A percentile compares a stretch with the other conserved stretches of the same genome.
These are phyloP conservation scores for Drosophila ambigua DNA, from an alignment of 1,140 invertebrate genomes.

Conservation along the genomic window DNA sequence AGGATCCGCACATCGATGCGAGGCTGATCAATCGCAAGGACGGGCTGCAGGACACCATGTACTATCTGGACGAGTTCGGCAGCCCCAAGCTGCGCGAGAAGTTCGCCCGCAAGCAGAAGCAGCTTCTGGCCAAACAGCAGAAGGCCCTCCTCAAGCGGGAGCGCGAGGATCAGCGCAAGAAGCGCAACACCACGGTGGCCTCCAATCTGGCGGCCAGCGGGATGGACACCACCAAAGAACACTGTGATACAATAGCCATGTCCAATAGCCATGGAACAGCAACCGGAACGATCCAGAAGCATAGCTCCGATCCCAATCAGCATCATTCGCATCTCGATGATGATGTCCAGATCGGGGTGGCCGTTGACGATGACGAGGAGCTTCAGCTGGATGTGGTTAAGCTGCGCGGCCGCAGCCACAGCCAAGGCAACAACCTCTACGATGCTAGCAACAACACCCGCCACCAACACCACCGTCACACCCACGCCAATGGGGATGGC, in stretches of 20 bases:
- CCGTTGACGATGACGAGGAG: slow-evolving; percentile 15
- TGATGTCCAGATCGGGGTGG: slow-evolving; percentile 23
- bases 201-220: slow-evolving; percentile 71
- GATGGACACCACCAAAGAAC: slow-evolving; percentile 63
- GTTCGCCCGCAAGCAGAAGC: slow-evolving; percentile 77
- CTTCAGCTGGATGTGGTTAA: slow-evolving; percentile 35
- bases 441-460: slow-evolving; percentile 39
- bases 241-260: slow-evolving; percentile 50
- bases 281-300: slow-evolving; percentile 28
- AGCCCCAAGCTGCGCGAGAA: slow-evolving; percentile 82
- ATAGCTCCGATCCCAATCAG: slow-evolving; percentile 16
- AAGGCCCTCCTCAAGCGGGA: slow-evolving; percentile 62
- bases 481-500: slow-evolving; percentile 21
- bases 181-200: slow-evolving; percentile 75
- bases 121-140: slow-evolving; percentile 66
- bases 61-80: slow-evolving; percentile 83
- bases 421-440: slow-evolving; percentile 70
- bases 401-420: slow-evolving; percentile 63
- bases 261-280: slow-evolving; percentile 8
- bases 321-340: slow-evolving; percentile 10
- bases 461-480: slow-evolving; percentile 9
- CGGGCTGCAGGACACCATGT: slow-evolving; percentile 82
- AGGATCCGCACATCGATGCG: slow-evolving; percentile 76
- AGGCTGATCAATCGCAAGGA: slow-evolving; percentile 82
- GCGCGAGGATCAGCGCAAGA: slow-evolving; percentile 72